Base-by-base conservation (phyloP, 1,140 invertebrate species). In the Araneus ventricosus region DNA sequence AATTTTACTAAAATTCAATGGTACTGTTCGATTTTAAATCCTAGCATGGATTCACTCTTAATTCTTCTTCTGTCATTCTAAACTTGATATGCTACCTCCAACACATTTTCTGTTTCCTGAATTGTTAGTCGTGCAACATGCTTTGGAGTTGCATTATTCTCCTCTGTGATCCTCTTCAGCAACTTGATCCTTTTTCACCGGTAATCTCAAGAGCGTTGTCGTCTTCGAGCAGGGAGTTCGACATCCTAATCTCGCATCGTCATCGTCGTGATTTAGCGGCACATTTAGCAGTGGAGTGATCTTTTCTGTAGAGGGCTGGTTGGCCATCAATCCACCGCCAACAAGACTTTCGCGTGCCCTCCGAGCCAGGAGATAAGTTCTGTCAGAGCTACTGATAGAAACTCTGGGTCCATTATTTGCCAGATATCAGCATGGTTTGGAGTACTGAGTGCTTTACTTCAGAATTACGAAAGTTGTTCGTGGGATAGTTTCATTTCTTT, bases 331-430 rank as follows among this genome's bases (percentile, higher is more conserved):
- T 89, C 88, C 57, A 22, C 20, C 30, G n/a, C n/a, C 63, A 89
- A 89, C 88, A 52, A 89, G 88, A 14, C 41, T 57, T 79, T 89
- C 88, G 88, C 88, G 88, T 89, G 88, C 39, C 88, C 30, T 41
- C 34, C 30, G 27, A 17, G 39, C 20, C 24, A 39, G 63, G 17
- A 89, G 88, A 89, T 89, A 89, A 79, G n/a, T 89, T 27, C 88
- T 79, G 88, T 89, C 88, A 89, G 67, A 79, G 14, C 30, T 27
- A 30, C 20, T 34, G 84, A 86, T 59, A 86, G 30, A 22, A 10
- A 17, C 10, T n/a, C 45, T 5, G 6, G 0, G 24, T 45, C 80
- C 70, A 37, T 75, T 67, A 67, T 67, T 67, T 67, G 24, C n/a
- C 1, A 75, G 70, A 75, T 75, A 75, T 37, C 70, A 75, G 30